Percentiles rank a stretch among this genome's conserved stretches.
phyloP scores from a whole-genome alignment of 2,113 vertebrate species.

The Rhagologus leucostigma region DNA sequence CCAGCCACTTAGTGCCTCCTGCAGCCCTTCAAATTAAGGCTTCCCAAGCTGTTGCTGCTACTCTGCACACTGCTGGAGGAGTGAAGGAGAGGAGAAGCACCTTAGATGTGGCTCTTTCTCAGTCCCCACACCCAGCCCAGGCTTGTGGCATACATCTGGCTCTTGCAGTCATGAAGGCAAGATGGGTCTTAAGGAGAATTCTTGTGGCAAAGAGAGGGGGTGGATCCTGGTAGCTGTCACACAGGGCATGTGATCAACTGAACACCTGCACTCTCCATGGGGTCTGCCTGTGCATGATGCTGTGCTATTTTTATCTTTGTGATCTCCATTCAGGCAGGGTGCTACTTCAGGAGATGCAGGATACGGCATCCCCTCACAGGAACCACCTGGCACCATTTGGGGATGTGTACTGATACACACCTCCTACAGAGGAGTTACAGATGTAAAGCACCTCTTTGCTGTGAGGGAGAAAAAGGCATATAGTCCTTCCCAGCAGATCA shows the following conservation, averaged over 20 bases:
- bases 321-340: background rate
- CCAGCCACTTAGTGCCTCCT: background rate
- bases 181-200: background rate
- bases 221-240: background rate
- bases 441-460: background rate
- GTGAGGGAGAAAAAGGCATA: background rate
- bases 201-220: background rate
- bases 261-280: too few species aligned
- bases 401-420: background rate
- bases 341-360: background rate
- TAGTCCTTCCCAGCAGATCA: background rate
- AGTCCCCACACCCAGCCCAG: accelerated
- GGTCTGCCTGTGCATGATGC: background rate
- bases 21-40: background rate
- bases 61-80: background rate
- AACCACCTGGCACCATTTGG: background rate
- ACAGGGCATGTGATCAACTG: background rate
- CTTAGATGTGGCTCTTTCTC: accelerated
- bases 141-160: accelerated
- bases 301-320: background rate
- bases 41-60: background rate
- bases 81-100: background rate
- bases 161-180: background rate
- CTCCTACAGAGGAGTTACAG: background rate
- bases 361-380: accelerated